Conservation (phyloP, 2,797 vertebrate genomes). For the Monodelphis domestica region DNA sequence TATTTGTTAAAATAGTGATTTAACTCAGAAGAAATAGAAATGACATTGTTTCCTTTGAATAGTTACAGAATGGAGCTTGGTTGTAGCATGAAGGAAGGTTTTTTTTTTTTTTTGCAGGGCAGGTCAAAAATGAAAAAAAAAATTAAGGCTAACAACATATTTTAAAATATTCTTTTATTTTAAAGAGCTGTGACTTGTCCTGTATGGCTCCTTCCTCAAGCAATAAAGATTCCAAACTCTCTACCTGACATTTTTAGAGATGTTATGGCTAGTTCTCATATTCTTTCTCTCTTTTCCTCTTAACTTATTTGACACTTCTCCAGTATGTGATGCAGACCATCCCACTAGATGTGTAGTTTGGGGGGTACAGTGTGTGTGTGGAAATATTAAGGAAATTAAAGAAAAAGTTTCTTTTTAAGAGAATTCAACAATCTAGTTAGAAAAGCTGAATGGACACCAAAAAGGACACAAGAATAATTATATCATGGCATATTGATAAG, state of each 20-base stretch:
- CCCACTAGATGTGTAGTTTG: not conserved
- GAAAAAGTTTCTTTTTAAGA: not conserved
- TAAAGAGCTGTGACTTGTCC: not conserved
- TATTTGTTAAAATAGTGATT: not conserved
- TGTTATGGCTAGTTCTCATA: too few species aligned
- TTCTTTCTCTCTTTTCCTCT: rapidly evolving
- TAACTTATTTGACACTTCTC: not conserved
- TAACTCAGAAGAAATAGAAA: not conserved
- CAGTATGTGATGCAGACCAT: not conserved
- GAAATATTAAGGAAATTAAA: rapidly evolving
- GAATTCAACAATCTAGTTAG: not conserved
- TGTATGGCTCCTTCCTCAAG: not conserved
- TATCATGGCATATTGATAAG: not conserved
- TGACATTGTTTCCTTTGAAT: not conserved
- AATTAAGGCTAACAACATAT: not conserved
- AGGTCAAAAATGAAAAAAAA: not conserved
- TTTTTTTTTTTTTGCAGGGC: not conserved
- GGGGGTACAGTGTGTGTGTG: not conserved
- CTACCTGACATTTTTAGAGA: not conserved
- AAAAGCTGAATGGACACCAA: not conserved
- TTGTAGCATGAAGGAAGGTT: not conserved
- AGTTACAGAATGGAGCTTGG: not conserved
- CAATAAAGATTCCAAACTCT: not conserved
- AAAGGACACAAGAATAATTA: not conserved
- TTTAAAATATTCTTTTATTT: not conserved